Evolutionary conservation across 2,888 invertebrate genomes (phyloP).

Genomic region (Drosophila infuscata): DNA sequence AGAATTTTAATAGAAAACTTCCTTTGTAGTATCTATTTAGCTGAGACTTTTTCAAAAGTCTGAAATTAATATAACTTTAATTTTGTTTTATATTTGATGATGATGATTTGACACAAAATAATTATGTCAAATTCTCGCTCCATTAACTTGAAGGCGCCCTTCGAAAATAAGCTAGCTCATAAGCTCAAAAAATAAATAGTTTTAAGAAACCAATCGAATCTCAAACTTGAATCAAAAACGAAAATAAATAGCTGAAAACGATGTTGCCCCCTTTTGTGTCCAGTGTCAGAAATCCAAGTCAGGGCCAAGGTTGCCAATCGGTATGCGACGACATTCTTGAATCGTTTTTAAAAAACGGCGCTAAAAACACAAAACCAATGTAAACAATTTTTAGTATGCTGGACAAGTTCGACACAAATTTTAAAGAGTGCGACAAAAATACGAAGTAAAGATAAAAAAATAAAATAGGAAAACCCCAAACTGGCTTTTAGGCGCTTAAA

Average conservation of each 20-base stretch:
- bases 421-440: constrained; percentile 6
- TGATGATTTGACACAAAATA: not conserved
- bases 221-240: not conserved
- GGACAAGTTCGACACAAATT: constrained; percentile 13
- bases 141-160: constrained; percentile 12
- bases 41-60: not conserved
- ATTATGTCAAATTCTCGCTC: constrained; percentile 11
- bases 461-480: constrained; percentile 15
- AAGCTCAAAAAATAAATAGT: constrained; percentile 13
- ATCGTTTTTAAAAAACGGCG: constrained; percentile 27
- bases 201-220: constrained; percentile 12
- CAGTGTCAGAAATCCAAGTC: constrained; percentile 51
- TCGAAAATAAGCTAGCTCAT: constrained; percentile 14
- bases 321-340: constrained; percentile 58
- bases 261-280: constrained; percentile 44
- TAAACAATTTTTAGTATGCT: constrained; percentile 35
- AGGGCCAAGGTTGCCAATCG: constrained; percentile 64
- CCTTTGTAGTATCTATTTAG: not conserved
- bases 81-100: not conserved
- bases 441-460: not conserved
- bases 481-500: constrained; percentile 33
- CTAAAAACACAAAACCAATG: constrained; percentile 14
- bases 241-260: constrained; percentile 15
- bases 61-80: not conserved
- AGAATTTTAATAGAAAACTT: not conserved